Evolutionary conservation across 2,797 vertebrate genomes (phyloP).

Genomic region (Saxicola maurus): DNA sequence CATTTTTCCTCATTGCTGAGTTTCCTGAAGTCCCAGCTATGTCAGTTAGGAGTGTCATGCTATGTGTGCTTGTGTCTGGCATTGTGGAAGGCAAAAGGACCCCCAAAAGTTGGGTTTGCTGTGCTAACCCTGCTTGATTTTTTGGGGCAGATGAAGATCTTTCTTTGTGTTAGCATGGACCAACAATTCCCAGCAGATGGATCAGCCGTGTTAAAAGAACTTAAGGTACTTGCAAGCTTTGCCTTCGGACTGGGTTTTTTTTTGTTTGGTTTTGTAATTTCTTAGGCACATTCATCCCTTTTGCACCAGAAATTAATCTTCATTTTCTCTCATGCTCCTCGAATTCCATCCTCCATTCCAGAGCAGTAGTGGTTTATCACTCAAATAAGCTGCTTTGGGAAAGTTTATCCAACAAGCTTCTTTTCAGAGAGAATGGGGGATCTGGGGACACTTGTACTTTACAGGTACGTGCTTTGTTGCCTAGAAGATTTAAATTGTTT

Average conservation of each 20-base stretch:
- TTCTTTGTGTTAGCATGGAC: neutral
- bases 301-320: neutral
- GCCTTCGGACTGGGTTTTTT: neutral
- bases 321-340: neutral
- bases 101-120: neutral
- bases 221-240: neutral
- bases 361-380: neutral
- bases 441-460: neutral
- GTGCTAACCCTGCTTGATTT: neutral
- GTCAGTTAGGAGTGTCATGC: neutral
- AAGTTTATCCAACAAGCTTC: neutral
- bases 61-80: neutral
- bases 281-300: neutral
- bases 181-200: neutral
- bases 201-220: neutral
- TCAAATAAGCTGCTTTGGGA: neutral
- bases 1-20: neutral
- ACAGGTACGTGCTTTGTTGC: neutral
- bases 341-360: neutral
- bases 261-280: neutral
- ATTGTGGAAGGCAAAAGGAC: neutral
- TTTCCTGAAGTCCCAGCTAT: neutral
- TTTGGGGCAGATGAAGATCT: neutral
- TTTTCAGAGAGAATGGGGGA: neutral
- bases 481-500: constrained; percentile 12